Conservation (phyloP, 2,888 invertebrate species). For the Fissipunctia ypsillon region DNA sequence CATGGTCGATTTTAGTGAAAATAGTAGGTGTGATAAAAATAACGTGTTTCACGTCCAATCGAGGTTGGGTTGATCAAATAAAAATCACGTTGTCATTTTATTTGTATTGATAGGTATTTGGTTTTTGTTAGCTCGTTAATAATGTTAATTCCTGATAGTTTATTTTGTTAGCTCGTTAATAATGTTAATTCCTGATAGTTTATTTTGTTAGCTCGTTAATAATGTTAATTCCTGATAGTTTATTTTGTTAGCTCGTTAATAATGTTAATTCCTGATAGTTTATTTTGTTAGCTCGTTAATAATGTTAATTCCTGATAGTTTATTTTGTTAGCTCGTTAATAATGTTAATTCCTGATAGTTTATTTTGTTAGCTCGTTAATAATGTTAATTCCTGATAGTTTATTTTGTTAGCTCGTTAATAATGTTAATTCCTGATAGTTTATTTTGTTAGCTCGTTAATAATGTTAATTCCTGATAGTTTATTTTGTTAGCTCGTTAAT, state of each 20-base stretch:
- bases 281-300: not conserved
- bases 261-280: not conserved
- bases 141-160: not conserved
- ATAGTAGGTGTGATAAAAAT: slow-evolving; percentile 34
- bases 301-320: not conserved
- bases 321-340: not conserved
- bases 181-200: not conserved
- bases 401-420: not conserved
- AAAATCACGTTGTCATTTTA: slow-evolving; percentile 25
- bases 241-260: not conserved
- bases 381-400: not conserved
- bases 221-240: not conserved
- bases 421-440: not conserved
- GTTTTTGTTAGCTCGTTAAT: slow-evolving; percentile 4
- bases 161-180: not conserved
- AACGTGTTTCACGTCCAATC: slow-evolving; percentile 5
- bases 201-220: not conserved
- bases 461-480: not conserved
- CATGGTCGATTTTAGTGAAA: slow-evolving; percentile 30
- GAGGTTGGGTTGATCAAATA: slow-evolving; percentile 25
- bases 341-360: not conserved
- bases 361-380: not conserved
- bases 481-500: not conserved
- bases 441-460: not conserved
- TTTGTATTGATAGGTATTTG: not conserved